Evolutionary conservation across 2,797 vertebrate species (phyloP), one percentile per base, ranked within the genome.

Genomic region (Pseudomugil gertrudae): DNA sequence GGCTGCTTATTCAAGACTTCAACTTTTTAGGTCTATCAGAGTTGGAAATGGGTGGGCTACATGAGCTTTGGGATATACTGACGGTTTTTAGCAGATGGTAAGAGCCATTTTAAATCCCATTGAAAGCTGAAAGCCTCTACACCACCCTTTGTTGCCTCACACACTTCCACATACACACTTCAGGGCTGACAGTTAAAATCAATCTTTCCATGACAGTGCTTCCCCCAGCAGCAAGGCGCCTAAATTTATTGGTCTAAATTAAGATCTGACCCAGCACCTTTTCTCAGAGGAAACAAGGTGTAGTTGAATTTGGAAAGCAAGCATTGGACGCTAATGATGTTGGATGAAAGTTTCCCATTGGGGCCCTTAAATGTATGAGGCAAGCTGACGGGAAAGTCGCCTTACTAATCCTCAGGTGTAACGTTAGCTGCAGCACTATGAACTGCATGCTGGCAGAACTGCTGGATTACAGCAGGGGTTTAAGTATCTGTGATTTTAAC

Each of bases 241-340:
- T 84, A 85, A 87, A 90, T 91, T 81, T 89, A 80, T 85, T 78
- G 80, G 63, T 86, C 87, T 91, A 93, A 91, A 92, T 92, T 83
- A 90, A 82, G 87, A 88, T 67, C 72, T 89, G 87, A 91, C 89
- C 87, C 77, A 83, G 85, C 83, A 86, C 72, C 79, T 72, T 84
- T 74, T 84, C 89, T 90, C 89, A 61, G 47, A 87, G 82, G 84
- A 87, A 70, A 71, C 59, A 57, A 30, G 66, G 82, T 83, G 74
- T 78, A 51, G 72, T 80, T 66, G 76, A 74, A 73, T 80, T 87
- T 78, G 66, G 73, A 81, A 84, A 77, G 78, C 47, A 84, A 87
- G 85, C 45, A 26, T 27, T 15, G 14, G 66, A 78, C 54, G 55
- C 29, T 63, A 73, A 67, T 78, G 75, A 69, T 50, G 30, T 60